A percentile compares a stretch with the other conserved stretches of the same genome.
Conservation (phyloP, 2,113 vertebrate genomes). For the Zeus faber region DNA sequence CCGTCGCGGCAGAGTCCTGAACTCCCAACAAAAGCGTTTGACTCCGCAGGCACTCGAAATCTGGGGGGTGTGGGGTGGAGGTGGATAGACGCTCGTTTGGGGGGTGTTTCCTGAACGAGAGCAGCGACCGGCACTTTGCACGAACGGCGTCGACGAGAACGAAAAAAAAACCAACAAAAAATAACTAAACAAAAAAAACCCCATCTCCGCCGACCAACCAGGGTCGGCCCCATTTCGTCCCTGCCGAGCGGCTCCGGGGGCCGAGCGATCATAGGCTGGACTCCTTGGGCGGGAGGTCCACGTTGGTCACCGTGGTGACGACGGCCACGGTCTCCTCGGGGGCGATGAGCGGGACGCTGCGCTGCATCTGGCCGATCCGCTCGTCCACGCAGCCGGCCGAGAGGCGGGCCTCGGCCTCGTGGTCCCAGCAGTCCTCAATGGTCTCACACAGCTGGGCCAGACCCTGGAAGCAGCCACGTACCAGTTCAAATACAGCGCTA, state of each 20-base stretch:
- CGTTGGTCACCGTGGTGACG: slow-evolving; percentile 98
- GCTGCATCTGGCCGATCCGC: slow-evolving; percentile 95
- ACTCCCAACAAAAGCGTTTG: slow-evolving; percentile 24
- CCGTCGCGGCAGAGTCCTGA: slow-evolving; percentile 38
- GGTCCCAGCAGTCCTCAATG: slow-evolving; percentile 99
- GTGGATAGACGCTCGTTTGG: slow-evolving; percentile 47
- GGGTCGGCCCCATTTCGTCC: slow-evolving; percentile 33
- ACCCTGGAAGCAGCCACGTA: slow-evolving; percentile 71
- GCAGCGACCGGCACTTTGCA: slow-evolving; percentile 61
- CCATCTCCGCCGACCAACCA: slow-evolving; percentile 48
- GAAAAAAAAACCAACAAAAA: slow-evolving; percentile 31
- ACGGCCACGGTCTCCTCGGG: slow-evolving; percentile 97
- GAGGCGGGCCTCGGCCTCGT: slow-evolving; percentile 93
- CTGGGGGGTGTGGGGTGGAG: slow-evolving; percentile 35
- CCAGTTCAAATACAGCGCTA: not conserved
- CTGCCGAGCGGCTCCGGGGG: not conserved
- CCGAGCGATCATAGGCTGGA: slow-evolving; percentile 91
- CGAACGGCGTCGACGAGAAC: too few relatives aligned
- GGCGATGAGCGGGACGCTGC: slow-evolving; percentile 86
- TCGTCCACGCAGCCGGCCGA: slow-evolving; percentile 97
- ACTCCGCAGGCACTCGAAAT: slow-evolving; percentile 59
- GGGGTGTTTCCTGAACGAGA: slow-evolving; percentile 65
- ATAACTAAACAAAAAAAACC: slow-evolving; percentile 9
- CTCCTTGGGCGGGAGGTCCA: slow-evolving; percentile 98
- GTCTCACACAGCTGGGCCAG: slow-evolving; percentile 95